Evolutionary conservation across 2,888 invertebrate genomes (phyloP).

Genomic region (Lomographa bimaculata): DNA sequence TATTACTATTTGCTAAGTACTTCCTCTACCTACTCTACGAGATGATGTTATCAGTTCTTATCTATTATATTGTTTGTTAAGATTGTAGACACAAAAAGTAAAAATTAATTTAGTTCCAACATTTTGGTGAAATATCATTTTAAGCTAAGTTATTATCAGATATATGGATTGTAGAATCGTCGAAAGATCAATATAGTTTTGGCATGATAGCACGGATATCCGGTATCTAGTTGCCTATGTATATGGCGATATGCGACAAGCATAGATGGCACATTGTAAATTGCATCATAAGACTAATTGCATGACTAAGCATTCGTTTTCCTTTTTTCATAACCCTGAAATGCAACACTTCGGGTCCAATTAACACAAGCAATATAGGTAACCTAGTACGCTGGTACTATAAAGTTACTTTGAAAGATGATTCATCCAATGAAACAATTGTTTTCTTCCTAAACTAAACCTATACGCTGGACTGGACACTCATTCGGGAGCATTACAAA

Average conservation of each 20-base stretch:
- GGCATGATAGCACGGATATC: conserved; percentile 35
- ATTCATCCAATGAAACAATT: conserved; percentile 44
- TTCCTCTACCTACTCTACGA: neutral
- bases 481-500: conserved; percentile 53
- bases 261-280: too few relatives aligned
- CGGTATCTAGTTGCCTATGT: conserved; percentile 45
- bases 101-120: conserved; percentile 5
- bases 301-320: conserved; percentile 32
- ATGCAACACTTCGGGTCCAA: conserved; percentile 15
- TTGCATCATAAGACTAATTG: conserved; percentile 19
- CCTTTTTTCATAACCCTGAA: conserved; percentile 38
- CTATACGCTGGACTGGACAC: conserved; percentile 48
- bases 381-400: too few relatives aligned
- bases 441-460: conserved; percentile 35
- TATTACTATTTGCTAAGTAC: neutral
- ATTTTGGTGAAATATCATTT: too few relatives aligned
- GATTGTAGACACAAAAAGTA: neutral
- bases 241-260: conserved; percentile 20
- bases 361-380: conserved; percentile 21
- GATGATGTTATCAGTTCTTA: conserved; percentile 6
- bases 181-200: conserved; percentile 13
- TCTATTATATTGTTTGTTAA: conserved; percentile 8
- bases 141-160: too few relatives aligned
- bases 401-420: conserved; percentile 33
- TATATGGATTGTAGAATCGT: too few relatives aligned